A percentile compares a stretch with the other conserved stretches of the same genome.
phyloP scores from a whole-genome alignment of 2,888 invertebrate genomes.

The Erebia aethiops region DNA sequence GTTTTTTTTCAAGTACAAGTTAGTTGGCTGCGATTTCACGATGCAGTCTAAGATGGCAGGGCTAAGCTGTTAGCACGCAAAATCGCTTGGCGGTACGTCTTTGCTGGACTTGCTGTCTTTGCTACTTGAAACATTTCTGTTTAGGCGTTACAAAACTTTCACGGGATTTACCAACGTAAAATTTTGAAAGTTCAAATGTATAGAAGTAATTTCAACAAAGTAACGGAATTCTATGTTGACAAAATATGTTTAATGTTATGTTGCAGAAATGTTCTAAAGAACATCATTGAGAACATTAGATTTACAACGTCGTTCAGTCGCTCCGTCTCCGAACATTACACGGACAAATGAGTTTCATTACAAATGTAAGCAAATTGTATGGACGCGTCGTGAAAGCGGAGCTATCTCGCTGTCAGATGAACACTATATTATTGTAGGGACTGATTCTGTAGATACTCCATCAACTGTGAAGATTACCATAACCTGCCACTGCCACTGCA shows the following conservation, averaged over 20 bases:
- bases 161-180: too few relatives aligned
- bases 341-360: conserved; percentile 66
- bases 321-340: conserved; percentile 50
- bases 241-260: neutral
- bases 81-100: too few relatives aligned
- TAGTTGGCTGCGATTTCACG: too few relatives aligned
- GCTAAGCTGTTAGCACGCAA: too few relatives aligned
- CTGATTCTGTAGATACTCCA: conserved; percentile 29
- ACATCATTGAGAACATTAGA: conserved; percentile 1
- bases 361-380: conserved; percentile 72
- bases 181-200: too few relatives aligned
- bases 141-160: too few relatives aligned
- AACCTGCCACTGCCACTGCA: conserved; percentile 21
- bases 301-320: neutral
- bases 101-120: too few relatives aligned
- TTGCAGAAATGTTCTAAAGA: neutral
- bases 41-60: too few relatives aligned
- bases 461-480: conserved; percentile 30
- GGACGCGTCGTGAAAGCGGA: conserved; percentile 53
- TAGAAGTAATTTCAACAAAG: neutral
- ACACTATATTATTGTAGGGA: conserved; percentile 28
- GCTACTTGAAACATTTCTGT: too few relatives aligned
- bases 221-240: neutral
- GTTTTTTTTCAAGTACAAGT: too few relatives aligned
- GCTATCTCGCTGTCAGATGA: conserved; percentile 47